Conservation (phyloP, 2,888 invertebrate genomes). For the Archips crataeganus region DNA sequence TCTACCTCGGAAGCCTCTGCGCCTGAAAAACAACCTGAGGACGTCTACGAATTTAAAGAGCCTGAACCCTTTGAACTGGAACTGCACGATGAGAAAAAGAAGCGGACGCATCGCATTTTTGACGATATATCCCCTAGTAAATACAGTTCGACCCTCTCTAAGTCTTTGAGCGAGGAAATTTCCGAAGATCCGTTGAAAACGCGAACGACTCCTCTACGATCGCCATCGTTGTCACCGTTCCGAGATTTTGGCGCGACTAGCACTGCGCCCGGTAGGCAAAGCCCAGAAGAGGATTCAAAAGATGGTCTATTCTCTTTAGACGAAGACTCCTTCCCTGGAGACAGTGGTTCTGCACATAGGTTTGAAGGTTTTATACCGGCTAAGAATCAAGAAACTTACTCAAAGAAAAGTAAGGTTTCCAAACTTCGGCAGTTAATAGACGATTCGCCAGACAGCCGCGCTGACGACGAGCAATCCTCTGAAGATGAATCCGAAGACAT, state of each 20-base stretch:
- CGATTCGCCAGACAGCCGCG: slow-evolving; percentile 81
- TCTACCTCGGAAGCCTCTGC: slow-evolving; percentile 59
- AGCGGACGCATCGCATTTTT: slow-evolving; percentile 80
- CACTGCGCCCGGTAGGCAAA: slow-evolving; percentile 83
- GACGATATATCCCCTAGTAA: slow-evolving; percentile 83
- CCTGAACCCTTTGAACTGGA: slow-evolving; percentile 95
- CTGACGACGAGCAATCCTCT: slow-evolving; percentile 84
- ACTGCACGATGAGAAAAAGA: slow-evolving; percentile 86
- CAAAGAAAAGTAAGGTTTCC: slow-evolving; percentile 80
- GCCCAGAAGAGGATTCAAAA: slow-evolving; percentile 87
- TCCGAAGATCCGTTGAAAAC: slow-evolving; percentile 72
- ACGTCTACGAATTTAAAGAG: slow-evolving; percentile 95
- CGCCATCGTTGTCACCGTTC: slow-evolving; percentile 78
- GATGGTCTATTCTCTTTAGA: slow-evolving; percentile 86
- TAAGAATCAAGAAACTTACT: slow-evolving; percentile 84
- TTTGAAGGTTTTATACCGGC: slow-evolving; percentile 86
- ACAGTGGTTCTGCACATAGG: slow-evolving; percentile 80
- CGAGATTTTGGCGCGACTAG: slow-evolving; percentile 78
- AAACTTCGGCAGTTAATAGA: slow-evolving; percentile 79
- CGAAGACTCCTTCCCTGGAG: slow-evolving; percentile 87
- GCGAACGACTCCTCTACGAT: slow-evolving; percentile 66
- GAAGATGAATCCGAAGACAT: slow-evolving; percentile 74
- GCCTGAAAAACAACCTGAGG: slow-evolving; percentile 81
- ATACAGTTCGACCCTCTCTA: slow-evolving; percentile 76
- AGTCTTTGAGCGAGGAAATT: slow-evolving; percentile 86